Percentiles rank a stretch among this genome's conserved stretches.
phyloP scores from a whole-genome alignment of 2,113 vertebrate genomes.

The Notiomystis cincta region DNA sequence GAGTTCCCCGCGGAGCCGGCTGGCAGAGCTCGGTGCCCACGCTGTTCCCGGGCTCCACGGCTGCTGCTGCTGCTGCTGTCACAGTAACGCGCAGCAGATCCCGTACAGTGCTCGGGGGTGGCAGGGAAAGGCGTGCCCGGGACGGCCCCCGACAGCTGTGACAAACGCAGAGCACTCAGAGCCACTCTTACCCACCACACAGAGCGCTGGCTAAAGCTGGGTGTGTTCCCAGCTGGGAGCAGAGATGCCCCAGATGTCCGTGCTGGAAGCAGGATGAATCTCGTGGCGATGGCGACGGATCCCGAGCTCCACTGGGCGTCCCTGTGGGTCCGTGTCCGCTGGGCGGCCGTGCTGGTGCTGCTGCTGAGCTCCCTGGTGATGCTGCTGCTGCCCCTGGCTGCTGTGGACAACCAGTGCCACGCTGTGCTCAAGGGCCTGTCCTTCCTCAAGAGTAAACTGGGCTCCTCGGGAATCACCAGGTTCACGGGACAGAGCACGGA shows the following conservation, averaged over 20 bases:
- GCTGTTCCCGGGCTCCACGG: accelerated
- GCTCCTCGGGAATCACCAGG: not conserved
- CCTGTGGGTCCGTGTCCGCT: conserved; percentile 76
- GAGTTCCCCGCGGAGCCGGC: not conserved
- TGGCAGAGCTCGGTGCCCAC: not conserved
- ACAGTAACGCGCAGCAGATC: accelerated
- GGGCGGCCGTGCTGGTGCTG: conserved; percentile 77
- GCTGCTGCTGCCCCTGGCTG: conserved; percentile 79
- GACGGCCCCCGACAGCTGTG: accelerated
- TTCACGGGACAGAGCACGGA: conserved; percentile 76
- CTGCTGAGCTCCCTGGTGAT: conserved; percentile 78
- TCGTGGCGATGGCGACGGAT: conserved; percentile 64
- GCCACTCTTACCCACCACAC: accelerated
- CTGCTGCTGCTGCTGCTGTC: not conserved
- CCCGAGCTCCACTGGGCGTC: conserved; percentile 76
- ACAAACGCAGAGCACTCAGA: not conserved
- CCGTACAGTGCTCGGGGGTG: accelerated
- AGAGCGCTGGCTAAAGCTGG: not conserved
- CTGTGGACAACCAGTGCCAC: conserved; percentile 79
- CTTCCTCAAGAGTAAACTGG: conserved; percentile 77
- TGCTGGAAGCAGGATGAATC: conserved; percentile 59
- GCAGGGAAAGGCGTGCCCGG: not conserved
- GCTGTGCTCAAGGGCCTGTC: conserved; percentile 75
- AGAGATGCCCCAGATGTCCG: not conserved
- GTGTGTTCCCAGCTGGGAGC: not conserved